These are phyloP conservation scores for Epinephelus cyanopodus DNA, from an alignment of 2,113 vertebrate genomes.

Conservation along the genomic window DNA sequence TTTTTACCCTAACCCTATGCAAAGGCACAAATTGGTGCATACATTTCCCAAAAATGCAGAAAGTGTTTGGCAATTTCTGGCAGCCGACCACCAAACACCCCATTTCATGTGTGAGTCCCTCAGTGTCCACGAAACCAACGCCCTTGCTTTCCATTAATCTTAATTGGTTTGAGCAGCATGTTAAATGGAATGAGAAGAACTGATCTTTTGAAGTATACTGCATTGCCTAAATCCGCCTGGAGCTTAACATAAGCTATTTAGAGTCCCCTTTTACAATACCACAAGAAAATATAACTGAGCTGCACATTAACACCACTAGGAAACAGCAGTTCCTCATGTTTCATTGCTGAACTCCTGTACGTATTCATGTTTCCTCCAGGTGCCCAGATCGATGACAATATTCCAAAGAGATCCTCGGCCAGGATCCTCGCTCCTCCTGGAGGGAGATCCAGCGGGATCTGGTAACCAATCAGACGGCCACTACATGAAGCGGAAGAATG, in stretches of 20 bases:
- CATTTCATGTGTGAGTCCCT: no score
- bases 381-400: conserved; percentile 94
- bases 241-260: conserved; percentile 31
- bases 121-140: no score
- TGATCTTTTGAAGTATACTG: conserved; percentile 19
- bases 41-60: no score
- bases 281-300: conserved; percentile 18
- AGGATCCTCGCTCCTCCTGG: conserved; percentile 95
- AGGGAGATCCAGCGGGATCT: conserved; percentile 94
- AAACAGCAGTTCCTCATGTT: conserved; percentile 38
- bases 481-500: conserved; percentile 18
- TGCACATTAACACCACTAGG: neutral
- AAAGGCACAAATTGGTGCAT: no score
- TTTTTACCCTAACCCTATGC: no score
- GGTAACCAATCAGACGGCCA: conserved; percentile 80
- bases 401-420: conserved; percentile 95
- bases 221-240: conserved; percentile 1
- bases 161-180: neutral
- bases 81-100: no score
- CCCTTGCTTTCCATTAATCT: neutral
- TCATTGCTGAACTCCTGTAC: conserved; percentile 6
- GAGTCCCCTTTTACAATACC: neutral
- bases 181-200: conserved; percentile 17
- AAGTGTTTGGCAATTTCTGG: no score
- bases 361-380: conserved; percentile 77